Base-by-base conservation (phyloP, 37 sponge, comb jelly and placozoan genomes). In the Cladorhizidae sp. region DNA sequence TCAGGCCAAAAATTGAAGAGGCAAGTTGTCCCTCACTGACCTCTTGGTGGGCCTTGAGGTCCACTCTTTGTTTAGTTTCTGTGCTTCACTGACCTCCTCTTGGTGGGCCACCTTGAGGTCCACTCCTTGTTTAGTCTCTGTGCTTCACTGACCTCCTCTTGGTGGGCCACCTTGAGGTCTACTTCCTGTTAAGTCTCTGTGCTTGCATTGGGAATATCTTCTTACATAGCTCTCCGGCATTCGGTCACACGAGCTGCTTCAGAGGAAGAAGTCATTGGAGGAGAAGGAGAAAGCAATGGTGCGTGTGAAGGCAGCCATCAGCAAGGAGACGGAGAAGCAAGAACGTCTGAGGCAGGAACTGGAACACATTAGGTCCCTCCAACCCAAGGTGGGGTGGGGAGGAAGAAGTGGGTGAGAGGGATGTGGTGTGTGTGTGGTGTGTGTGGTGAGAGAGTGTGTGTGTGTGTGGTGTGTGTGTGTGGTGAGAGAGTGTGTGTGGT, bases 1-100 rank as follows among this genome's bases (percentile, higher is more conserved):
- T 92, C 49, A 54, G 64, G 57, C 89, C 83, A 25, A 83, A 83
- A 64, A 92, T 80, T 35, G 76, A 87, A 37, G 88, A 92, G 51
- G 92, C 87, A 17, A 51, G 78, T 43, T 40, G 5, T 15, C 45
- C 8, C 2, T 37, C 7, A 67, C 3, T 67, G 39, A 31, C 6
- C 20, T 32, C 36, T 59, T 59, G 6, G n/a, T n/a, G n/a, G n/a
- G n/a, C n/a, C 12, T 5, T 59, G 28, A 59, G 28, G 17, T 26
- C 6, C 12, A 28, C 12, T 59, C 5, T 59, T 26, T 45, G 49
- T 45, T 9, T 45, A 9, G 49, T 12, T 9, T 9, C 49, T 45
- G 49, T 12, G 8, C 49, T 45, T 45, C 49, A 54, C 12, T 54
- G 17, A 20, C 55, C 17, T 54, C n/a, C n/a, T n/a, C n/a, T n/a